Evolutionary conservation across 2,888 invertebrate species (phyloP), one percentile per base, ranked within the genome.

Genomic region (Xanthia togata): DNA sequence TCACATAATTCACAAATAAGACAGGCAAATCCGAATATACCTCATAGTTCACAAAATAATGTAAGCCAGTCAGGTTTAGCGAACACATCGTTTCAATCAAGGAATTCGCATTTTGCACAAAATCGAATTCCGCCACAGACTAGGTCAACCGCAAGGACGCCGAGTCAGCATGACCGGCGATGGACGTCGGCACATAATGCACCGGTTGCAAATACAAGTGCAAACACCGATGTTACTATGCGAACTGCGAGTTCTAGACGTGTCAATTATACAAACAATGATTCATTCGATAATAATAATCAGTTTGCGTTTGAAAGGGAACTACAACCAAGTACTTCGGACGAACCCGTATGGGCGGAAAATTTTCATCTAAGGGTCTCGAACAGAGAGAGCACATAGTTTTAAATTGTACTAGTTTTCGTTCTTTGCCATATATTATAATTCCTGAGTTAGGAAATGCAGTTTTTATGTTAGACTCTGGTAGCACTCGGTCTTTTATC

Each of bases 401-500:
- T 35, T 12, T 23, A 62, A 62, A 62, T 11, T 62, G 23, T 23
- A 62, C 35, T 38, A 62, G 5, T 31, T 35, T 4, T 9, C 59
- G 59, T 59, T 59, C 59, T 59, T 31, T 59, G 31, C 59, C 20
- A 1, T 9, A 31, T 2, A 59, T 59, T 59, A 9, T 59, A 59
- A 31, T 59, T 31, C 59, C 59, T 0, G 59, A 59, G 59, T 4
- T 31, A 59, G 9, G 9, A 20, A 20, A 59, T 59, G 31, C 59
- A 31, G 9, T 59, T 59, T 31, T 59, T 59, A 59, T 59, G 59
- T 31, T 31, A 59, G 59, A 59, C 59, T 59, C 59, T 59, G 20
- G 60, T 20, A 35, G 60, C 11, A 2, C 60, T 35, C 20, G 60
- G 3, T 35, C 35, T 0, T 60, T 60, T 60, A 60, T 60, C 4